Conservation (phyloP, 2,113 vertebrate genomes). For the Sinocyclocheilus grahami region DNA sequence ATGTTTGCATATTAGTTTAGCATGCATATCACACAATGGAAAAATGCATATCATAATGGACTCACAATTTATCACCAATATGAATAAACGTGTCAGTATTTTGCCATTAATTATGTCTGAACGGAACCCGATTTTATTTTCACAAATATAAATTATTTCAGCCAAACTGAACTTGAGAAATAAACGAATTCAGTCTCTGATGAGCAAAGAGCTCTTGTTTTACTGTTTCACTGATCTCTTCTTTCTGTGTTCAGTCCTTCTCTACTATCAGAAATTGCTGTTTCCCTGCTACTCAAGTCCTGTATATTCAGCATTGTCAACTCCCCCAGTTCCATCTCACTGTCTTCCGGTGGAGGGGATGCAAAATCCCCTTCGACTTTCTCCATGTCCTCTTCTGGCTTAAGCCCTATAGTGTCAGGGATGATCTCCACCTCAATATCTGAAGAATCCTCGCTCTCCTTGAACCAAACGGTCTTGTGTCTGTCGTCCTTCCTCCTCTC, state of each 20-base stretch:
- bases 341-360: conserved; percentile 45
- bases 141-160: not conserved
- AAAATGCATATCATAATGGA: not conserved
- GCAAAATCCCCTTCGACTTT: conserved; percentile 64
- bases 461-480: conserved; percentile 84
- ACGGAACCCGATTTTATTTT: conserved; percentile 2
- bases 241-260: conserved; percentile 44
- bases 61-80: not conserved
- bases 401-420: conserved; percentile 72
- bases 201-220: not conserved
- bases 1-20: not conserved
- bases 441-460: conserved; percentile 77
- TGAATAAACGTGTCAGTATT: conserved; percentile 26
- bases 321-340: conserved; percentile 53
- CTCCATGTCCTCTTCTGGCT: conserved; percentile 61
- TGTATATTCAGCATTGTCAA: conserved; percentile 46
- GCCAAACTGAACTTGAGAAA: not conserved
- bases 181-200: conserved; percentile 1
- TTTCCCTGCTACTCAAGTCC: conserved; percentile 36
- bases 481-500: conserved; percentile 73
- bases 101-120: conserved; percentile 21
- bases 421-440: conserved; percentile 82
- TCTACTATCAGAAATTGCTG: conserved; percentile 29
- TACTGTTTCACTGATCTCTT: conserved; percentile 10
- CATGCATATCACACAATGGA: conserved; percentile 8